A percentile compares a stretch with the other conserved stretches of the same genome.
Evolutionary conservation across 2,888 invertebrate genomes (phyloP).

Genomic region (Branchipolynoe longqiensis): DNA sequence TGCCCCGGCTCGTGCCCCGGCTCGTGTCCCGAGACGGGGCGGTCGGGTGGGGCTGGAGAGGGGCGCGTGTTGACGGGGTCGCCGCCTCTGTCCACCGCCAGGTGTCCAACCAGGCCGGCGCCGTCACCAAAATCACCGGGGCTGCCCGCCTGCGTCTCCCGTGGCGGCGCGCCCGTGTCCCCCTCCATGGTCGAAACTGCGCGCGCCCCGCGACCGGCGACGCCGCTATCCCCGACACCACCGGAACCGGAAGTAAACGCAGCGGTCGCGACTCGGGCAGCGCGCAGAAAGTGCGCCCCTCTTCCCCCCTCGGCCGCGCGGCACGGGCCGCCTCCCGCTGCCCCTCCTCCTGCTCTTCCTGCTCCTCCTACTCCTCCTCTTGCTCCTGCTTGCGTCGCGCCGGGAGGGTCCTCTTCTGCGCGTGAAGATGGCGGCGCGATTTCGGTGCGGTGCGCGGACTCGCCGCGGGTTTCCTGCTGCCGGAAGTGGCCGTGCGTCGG

Average conservation of each 20-base stretch:
- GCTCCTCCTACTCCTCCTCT: neutral
- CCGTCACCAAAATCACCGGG: neutral
- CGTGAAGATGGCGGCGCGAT: neutral
- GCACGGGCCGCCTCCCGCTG: too few relatives aligned
- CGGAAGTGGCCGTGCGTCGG: neutral
- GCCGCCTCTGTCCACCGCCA: slow-evolving; percentile 1
- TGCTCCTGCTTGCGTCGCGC: neutral
- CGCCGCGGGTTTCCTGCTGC: neutral
- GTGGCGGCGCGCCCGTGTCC: slow-evolving; percentile 9
- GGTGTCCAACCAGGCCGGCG: neutral
- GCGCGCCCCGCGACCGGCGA: too few relatives aligned
- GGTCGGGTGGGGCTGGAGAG: neutral
- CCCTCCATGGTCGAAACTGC: slow-evolving; percentile 52
- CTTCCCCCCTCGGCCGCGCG: too few relatives aligned
- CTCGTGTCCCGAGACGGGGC: neutral
- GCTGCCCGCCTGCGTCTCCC: slow-evolving; percentile 9
- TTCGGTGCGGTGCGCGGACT: neutral
- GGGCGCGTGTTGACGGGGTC: slow-evolving; percentile 19
- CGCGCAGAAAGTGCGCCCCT: neutral
- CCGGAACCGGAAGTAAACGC: too few relatives aligned
- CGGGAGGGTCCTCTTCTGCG: neutral
- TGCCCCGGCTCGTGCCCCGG: neutral
- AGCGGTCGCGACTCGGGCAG: neutral
- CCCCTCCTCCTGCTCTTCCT: neutral
- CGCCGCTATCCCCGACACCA: too few relatives aligned